A percentile compares a stretch with the other conserved stretches of the same genome.
Conservation (phyloP, 2,888 invertebrate genomes). For the Crocallis elinguaria region DNA sequence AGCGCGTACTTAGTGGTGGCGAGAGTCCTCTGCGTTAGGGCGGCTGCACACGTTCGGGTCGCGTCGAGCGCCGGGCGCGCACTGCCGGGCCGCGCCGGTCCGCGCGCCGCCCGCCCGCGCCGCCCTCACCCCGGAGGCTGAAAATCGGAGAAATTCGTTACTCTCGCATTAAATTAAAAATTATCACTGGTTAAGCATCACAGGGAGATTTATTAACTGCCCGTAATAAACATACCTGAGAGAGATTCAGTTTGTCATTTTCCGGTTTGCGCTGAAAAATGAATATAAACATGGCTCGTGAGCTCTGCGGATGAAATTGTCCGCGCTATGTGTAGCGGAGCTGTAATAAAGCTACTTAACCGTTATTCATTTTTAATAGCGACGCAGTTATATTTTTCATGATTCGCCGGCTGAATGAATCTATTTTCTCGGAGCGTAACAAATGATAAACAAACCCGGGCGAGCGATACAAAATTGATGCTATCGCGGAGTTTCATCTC, state of each 20-base stretch:
- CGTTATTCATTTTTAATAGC: conserved; percentile 18
- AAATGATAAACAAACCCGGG: conserved; percentile 10
- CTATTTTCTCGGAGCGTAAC: conserved; percentile 12
- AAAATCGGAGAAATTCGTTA: conserved; percentile 54
- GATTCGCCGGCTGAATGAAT: conserved; percentile 2
- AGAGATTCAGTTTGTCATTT: conserved; percentile 18
- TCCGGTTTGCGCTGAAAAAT: conserved; percentile 19
- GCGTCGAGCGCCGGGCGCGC: conserved; percentile 48
- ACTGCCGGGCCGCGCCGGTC: conserved; percentile 62
- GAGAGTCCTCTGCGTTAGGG: conserved; percentile 15
- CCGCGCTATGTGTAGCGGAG: conserved; percentile 3
- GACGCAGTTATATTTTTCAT: conserved; percentile 16
- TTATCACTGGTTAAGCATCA: conserved; percentile 35
- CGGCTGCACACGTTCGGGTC: conserved; percentile 40
- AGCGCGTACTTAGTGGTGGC: conserved; percentile 42
- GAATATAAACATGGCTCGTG: conserved; percentile 8
- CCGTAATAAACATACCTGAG: conserved; percentile 22
- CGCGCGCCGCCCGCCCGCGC: conserved; percentile 33
- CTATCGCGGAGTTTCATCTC: conserved; percentile 15
- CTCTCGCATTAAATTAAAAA: conserved; percentile 41
- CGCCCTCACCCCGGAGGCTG: conserved; percentile 44
- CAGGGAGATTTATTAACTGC: conserved; percentile 24
- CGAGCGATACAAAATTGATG: conserved; percentile 15
- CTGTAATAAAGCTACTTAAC: conserved; percentile 17
- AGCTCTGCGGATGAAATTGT: conserved; percentile 5